A percentile compares a stretch with the other conserved stretches of the same genome.
Conservation (phyloP, 2,888 invertebrate species). For the Oegoconia quadripuncta region DNA sequence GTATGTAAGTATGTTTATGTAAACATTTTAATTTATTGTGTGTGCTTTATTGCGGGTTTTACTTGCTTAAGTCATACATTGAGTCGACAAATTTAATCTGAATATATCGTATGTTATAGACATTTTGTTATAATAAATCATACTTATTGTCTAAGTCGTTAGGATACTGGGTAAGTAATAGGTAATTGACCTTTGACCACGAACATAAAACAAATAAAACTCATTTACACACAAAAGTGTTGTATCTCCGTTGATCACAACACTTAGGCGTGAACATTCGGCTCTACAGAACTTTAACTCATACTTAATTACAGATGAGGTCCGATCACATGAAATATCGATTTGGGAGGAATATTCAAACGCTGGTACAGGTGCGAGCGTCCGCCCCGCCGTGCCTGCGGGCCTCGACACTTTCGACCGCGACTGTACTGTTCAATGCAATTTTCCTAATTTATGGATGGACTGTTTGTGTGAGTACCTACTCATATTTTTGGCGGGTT, state of each 20-base stretch:
- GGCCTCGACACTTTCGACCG: conserved; percentile 51
- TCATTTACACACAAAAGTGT: conserved; percentile 46
- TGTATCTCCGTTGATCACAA: conserved; percentile 41
- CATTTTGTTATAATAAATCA: no score
- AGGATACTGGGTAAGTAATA: background rate
- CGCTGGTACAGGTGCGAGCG: conserved; percentile 60
- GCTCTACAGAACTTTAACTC: conserved; percentile 50
- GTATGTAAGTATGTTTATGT: no score
- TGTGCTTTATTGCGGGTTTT: no score
- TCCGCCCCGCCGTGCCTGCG: conserved; percentile 59
- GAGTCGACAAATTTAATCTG: no score
- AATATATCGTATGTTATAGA: no score
- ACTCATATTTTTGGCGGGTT: background rate
- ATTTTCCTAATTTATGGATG: conserved; percentile 46
- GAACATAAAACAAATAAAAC: conserved; percentile 24
- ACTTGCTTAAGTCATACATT: no score
- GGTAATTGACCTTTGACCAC: conserved; percentile 5
- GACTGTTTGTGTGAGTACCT: conserved; percentile 11
- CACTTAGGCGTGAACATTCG: conserved; percentile 61
- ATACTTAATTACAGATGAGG: conserved; percentile 66
- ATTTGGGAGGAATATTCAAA: conserved; percentile 65
- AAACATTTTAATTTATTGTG: no score
- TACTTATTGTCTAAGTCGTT: no score
- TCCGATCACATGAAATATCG: conserved; percentile 64
- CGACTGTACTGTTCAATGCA: conserved; percentile 35